Evolutionary conservation across 2,113 vertebrate genomes (phyloP), one percentile per base, ranked within the genome.

Genomic region (Collichthys lucidus): DNA sequence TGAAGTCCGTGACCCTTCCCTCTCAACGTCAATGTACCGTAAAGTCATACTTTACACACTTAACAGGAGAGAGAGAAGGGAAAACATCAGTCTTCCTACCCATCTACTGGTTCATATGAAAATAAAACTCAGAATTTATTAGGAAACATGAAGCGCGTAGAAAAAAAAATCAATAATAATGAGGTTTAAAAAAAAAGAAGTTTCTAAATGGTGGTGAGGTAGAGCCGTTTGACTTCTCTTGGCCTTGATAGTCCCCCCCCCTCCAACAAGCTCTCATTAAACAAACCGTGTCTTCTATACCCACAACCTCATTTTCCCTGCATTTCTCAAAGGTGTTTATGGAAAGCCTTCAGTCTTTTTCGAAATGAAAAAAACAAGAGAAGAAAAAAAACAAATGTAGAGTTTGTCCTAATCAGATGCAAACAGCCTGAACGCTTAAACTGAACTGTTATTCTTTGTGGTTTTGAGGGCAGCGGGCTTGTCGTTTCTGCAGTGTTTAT

Each of bases 401-500:
- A 90, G 82, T 87, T 82, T 85, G 71, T 83, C 82, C 81, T 92
- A 93, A 94, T 94, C 89, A 92, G 89, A 92, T 91, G 89, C 80
- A 71, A 85, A 76, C 79, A 87, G 82, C 86, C 84, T 60, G 72
- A 83, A 82, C 76, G 74, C 91, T 88, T 91, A 87, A 87, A 90
- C 88, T 71, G 46, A 86, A 68, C 84, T 93, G 88, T 92, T 93
- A 86, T 93, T 94, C 86, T 92, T 91, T 52, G 84, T 46, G 89
- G 86, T 92, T 93, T 92, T 85, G 83, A 87, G 90, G 88, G 88
- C 82, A 79, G 77, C 71, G 16, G 80, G 79, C 88, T 74, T 87
- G 89, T 92, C 87, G 44, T 92, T 90, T 86, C 82, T 86, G 84
- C 87, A 63, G 59, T 93, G 91, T 92, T 93, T 91, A 91, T 89